Evolutionary conservation across 2,888 invertebrate species (phyloP).

Genomic region (Acanthosepion lycidas): DNA sequence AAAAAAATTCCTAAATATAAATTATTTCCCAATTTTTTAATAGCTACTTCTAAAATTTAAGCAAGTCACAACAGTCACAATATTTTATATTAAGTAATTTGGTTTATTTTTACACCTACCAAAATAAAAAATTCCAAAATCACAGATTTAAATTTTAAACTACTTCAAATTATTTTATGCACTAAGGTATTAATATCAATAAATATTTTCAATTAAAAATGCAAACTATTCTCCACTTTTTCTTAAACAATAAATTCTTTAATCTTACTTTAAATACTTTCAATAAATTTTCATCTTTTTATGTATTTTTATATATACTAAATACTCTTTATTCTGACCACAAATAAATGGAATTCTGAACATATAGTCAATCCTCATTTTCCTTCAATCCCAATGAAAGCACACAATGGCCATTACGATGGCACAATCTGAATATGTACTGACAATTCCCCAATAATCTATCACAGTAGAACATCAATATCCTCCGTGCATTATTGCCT

Average conservation of each 20-base stretch:
- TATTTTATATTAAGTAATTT: neutral
- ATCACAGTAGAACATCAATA: slow-evolving; percentile 1
- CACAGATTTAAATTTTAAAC: too few species aligned
- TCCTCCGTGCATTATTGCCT: neutral
- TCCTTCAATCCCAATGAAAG: neutral
- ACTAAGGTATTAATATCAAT: neutral
- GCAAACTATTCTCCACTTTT: too few species aligned
- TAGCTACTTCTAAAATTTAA: neutral
- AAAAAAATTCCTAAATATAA: neutral
- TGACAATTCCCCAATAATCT: slow-evolving; percentile 7
- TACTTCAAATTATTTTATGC: neutral
- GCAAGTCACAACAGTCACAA: neutral
- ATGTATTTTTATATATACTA: neutral
- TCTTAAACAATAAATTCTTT: neutral
- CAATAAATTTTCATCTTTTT: neutral
- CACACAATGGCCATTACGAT: neutral
- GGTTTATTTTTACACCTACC: neutral
- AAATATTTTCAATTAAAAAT: neutral
- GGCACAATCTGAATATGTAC: neutral
- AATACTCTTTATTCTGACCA: neutral
- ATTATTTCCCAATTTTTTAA: neutral
- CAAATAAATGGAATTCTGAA: neutral
- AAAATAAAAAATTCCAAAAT: neutral
- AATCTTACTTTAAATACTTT: neutral
- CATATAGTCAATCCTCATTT: neutral